phyloP scores from a whole-genome alignment of 2,797 vertebrate genomes.

The Tangara arthus region DNA sequence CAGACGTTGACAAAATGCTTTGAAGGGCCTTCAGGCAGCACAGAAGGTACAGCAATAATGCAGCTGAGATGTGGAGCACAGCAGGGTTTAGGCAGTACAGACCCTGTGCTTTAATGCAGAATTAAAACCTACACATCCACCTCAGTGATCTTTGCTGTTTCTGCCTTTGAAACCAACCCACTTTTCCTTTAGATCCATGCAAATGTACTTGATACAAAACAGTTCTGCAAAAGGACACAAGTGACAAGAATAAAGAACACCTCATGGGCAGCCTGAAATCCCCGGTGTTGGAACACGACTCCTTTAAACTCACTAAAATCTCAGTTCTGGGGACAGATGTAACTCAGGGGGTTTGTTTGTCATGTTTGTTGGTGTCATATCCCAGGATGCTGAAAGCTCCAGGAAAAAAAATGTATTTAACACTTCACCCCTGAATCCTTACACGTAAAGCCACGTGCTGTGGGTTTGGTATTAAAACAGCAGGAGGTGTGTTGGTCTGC shows the following conservation, averaged over 20 bases:
- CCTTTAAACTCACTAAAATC: not conserved
- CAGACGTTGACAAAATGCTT: slow-evolving; percentile 12
- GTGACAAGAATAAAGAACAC: not conserved
- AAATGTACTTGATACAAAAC: not conserved
- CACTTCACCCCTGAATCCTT: not conserved
- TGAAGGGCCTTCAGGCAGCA: not conserved
- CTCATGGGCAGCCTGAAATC: not conserved
- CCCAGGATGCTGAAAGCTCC: not conserved
- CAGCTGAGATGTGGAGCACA: not conserved
- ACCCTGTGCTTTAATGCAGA: not conserved
- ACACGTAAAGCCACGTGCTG: not conserved
- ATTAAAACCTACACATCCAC: not conserved
- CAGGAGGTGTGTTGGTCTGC: rapidly evolving
- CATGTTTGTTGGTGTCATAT: not conserved
- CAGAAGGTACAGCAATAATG: not conserved
- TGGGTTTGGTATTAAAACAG: not conserved
- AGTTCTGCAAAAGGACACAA: not conserved
- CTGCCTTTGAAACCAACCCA: slow-evolving; percentile 22
- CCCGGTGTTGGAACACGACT: rapidly evolving
- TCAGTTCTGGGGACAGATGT: not conserved
- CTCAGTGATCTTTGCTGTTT: not conserved
- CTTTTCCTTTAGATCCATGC: not conserved
- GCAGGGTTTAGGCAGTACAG: not conserved
- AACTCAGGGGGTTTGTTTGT: not conserved
- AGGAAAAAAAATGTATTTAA: not conserved